These are phyloP conservation scores for Drosophila dunni DNA, from an alignment of 1,140 invertebrate genomes.

Conservation along the genomic window DNA sequence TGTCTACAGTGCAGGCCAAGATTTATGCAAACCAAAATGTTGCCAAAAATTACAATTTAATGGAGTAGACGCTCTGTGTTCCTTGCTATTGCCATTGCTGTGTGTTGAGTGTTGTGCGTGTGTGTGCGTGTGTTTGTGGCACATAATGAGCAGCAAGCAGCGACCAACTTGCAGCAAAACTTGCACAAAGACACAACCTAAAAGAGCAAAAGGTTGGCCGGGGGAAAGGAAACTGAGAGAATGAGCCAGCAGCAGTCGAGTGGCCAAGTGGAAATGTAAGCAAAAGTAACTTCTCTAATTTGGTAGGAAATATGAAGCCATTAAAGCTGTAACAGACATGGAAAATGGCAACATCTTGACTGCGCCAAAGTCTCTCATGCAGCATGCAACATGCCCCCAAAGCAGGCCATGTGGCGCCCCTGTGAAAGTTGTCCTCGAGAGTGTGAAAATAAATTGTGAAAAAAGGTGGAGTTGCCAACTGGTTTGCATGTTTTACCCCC, in stretches of 20 bases:
- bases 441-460: conserved; percentile 82
- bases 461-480: conserved; percentile 64
- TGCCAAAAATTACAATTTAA: conserved; percentile 84
- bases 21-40: conserved; percentile 84
- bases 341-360: conserved; percentile 73
- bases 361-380: conserved; percentile 56
- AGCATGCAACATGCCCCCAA: conserved; percentile 21
- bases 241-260: conserved; percentile 7
- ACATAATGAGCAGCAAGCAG: conserved; percentile 75
- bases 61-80: conserved; percentile 63
- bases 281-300: conserved; percentile 82
- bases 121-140: conserved; percentile 26
- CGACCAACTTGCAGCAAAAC: conserved; percentile 56
- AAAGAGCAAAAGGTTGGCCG: not conserved
- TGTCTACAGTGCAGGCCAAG: conserved; percentile 53
- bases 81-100: conserved; percentile 2
- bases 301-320: conserved; percentile 83
- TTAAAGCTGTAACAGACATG: conserved; percentile 80
- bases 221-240: no score
- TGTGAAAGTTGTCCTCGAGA: conserved; percentile 73
- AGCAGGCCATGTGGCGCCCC: conserved; percentile 57
- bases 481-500: conserved; percentile 63
- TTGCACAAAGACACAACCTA: conserved; percentile 52
- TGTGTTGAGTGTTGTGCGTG: not conserved
- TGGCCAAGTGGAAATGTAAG: conserved; percentile 62